These are phyloP conservation scores for Papilio gigon DNA, from an alignment of 2,888 invertebrate genomes.

Conservation along the genomic window DNA sequence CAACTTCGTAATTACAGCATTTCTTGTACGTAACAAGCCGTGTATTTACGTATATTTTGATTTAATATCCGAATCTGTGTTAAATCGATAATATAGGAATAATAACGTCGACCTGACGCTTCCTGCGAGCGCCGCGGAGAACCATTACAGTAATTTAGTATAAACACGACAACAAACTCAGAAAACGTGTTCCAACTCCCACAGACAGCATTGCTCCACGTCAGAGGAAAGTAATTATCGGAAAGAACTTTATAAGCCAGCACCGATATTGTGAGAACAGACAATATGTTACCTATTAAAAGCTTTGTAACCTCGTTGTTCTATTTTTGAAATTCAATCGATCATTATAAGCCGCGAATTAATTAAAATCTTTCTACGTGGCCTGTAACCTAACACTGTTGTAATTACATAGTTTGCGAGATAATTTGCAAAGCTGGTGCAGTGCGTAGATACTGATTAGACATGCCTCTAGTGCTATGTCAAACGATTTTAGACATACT, in stretches of 20 bases:
- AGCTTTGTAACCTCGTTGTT: constrained; percentile 14
- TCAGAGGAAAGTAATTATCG: constrained; percentile 51
- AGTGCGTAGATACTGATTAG: constrained; percentile 37
- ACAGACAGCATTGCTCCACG: constrained; percentile 58
- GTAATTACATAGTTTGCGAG: constrained; percentile 40
- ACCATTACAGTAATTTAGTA: constrained; percentile 57
- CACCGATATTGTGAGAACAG: constrained; percentile 47
- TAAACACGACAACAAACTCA: constrained; percentile 42
- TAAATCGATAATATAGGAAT: constrained; percentile 60
- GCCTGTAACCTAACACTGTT: constrained; percentile 19
- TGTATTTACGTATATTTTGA: constrained; percentile 45
- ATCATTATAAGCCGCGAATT: constrained; percentile 25
- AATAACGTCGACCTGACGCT: constrained; percentile 50
- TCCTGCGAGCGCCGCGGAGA: constrained; percentile 48
- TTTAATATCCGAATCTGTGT: constrained; percentile 56
- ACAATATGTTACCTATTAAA: constrained; percentile 44
- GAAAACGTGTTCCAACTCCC: constrained; percentile 45
- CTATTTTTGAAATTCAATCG: constrained; percentile 30
- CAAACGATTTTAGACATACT: constrained; percentile 26
- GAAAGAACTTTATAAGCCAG: constrained; percentile 36
- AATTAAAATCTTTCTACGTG: constrained; percentile 37
- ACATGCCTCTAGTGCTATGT: constrained; percentile 36
- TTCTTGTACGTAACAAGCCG: constrained; percentile 49
- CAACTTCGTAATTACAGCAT: constrained; percentile 35
- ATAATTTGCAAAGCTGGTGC: constrained; percentile 36